phyloP scores from a whole-genome alignment of 2,113 vertebrate species.

The Helogale parvula region DNA sequence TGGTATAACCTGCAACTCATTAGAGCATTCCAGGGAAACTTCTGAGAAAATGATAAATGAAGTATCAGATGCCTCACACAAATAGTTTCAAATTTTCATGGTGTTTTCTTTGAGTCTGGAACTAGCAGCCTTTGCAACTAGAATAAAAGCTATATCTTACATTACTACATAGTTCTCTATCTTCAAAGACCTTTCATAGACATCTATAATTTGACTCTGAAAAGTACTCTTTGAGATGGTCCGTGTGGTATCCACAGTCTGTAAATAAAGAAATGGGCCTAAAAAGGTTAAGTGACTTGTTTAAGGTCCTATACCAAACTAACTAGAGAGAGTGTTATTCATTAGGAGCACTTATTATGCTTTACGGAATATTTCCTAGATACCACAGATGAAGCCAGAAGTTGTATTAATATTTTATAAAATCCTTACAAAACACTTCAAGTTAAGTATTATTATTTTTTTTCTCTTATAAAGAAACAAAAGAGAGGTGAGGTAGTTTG shows the following conservation, averaged over 20 bases:
- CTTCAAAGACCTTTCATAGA: neutral
- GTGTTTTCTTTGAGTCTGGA: constrained; percentile 3
- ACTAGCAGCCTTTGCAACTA: neutral
- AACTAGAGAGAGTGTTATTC: neutral
- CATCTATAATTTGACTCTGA: neutral
- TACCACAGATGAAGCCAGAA: neutral
- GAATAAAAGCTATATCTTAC: neutral
- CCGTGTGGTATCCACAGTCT: neutral
- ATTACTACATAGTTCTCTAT: neutral
- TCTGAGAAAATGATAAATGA: constrained; percentile 46
- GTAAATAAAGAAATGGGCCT: neutral
- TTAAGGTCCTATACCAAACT: neutral
- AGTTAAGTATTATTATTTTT: neutral
- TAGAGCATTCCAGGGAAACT: neutral
- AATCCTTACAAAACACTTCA: constrained; percentile 24
- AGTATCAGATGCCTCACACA: neutral
- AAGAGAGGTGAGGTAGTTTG: neutral
- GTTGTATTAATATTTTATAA: neutral
- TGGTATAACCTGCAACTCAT: constrained; percentile 13
- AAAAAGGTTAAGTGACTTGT: neutral
- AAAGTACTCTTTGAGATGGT: neutral
- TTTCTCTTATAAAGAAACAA: neutral
- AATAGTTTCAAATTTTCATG: constrained; percentile 34
- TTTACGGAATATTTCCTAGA: neutral
- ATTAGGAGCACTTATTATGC: neutral